phyloP scores from a whole-genome alignment of 2,113 vertebrate species.

The Typhlomys cinereus region DNA sequence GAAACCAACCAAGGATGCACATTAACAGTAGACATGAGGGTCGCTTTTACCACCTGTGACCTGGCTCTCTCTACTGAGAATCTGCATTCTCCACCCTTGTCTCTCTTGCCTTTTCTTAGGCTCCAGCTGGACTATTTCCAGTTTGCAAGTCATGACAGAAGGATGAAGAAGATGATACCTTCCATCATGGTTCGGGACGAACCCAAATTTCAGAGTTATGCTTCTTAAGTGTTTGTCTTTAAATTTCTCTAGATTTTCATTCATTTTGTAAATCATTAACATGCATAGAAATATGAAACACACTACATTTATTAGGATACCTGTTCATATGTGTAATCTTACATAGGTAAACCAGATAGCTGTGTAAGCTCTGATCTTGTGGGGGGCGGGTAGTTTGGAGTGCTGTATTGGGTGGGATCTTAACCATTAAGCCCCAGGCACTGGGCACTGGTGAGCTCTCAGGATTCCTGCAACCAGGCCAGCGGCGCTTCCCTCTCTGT shows the following conservation, averaged over 20 bases:
- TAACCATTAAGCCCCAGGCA: neutral
- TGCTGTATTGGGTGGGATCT: neutral
- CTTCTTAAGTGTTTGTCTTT: neutral
- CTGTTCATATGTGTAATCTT: neutral
- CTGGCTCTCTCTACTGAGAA: neutral
- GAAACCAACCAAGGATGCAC: neutral
- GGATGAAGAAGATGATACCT: neutral
- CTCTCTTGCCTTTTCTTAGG: neutral
- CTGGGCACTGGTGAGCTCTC: neutral
- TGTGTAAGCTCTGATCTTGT: neutral
- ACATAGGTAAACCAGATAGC: neutral
- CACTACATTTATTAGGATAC: neutral
- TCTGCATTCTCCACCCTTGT: neutral
- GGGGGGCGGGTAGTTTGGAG: neutral
- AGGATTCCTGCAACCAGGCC: neutral
- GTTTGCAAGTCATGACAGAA: neutral
- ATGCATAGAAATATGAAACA: too few species aligned
- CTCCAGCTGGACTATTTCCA: neutral
- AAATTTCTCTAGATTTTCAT: neutral
- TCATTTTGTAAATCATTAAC: neutral
- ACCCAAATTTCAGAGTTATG: neutral
- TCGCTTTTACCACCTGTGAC: neutral
- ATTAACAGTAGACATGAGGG: neutral
- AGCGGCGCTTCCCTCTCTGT: neutral
- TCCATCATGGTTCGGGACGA: neutral